A percentile compares a stretch with the other conserved stretches of the same genome.
Conservation (phyloP, 2,797 vertebrate species). For the Dermochelys coriacea region DNA sequence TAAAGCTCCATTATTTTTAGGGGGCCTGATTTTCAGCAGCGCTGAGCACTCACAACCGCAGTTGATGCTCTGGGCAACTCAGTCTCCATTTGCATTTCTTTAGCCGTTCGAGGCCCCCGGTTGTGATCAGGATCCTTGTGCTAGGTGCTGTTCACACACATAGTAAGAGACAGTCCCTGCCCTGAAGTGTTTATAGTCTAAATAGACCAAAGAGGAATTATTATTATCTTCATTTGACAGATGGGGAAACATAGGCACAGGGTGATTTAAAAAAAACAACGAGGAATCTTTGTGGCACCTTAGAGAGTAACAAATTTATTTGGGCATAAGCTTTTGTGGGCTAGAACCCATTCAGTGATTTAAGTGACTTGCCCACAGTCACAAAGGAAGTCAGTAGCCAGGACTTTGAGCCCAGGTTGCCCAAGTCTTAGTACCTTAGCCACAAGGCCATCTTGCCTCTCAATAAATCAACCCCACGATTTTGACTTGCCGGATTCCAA, state of each 20-base stretch:
- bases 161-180: not conserved
- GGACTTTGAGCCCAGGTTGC: not conserved
- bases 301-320: too few species aligned
- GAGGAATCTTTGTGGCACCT: too few species aligned
- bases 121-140: not conserved
- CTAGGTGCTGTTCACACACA: not conserved
- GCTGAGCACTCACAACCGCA: not conserved
- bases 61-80: not conserved
- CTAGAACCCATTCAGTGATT: not conserved
- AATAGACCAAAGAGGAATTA: not conserved
- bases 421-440: not conserved
- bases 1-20: not conserved
- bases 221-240: not conserved
- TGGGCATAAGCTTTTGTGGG: too few species aligned
- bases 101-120: fast-evolving
- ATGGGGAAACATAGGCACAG: not conserved
- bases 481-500: constrained; percentile 21
- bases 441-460: not conserved
- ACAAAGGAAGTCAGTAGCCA: not conserved
- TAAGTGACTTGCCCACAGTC: not conserved
- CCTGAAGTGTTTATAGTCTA: not conserved
- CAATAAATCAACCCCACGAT: not conserved
- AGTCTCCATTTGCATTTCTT: not conserved
- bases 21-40: fast-evolving
- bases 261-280: not conserved